phyloP scores from a whole-genome alignment of 2,888 invertebrate genomes.

The Altica lythri region DNA sequence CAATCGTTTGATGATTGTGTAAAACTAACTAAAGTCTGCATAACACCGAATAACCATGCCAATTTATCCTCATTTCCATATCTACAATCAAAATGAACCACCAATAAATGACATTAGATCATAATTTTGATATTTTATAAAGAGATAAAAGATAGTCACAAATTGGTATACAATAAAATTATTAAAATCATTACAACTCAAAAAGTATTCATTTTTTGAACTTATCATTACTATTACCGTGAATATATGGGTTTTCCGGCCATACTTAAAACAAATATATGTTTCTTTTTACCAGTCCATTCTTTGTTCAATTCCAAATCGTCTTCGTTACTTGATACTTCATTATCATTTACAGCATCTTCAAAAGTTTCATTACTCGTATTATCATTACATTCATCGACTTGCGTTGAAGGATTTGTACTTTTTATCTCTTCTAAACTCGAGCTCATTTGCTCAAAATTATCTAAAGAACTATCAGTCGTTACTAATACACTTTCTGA shows the following conservation, averaged over 20 bases:
- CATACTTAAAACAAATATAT: conserved; percentile 92
- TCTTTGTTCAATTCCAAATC: conserved; percentile 68
- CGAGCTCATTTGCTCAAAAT: conserved; percentile 69
- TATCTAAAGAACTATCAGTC: conserved; percentile 72
- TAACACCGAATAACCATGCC: conserved; percentile 91
- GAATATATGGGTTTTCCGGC: conserved; percentile 98
- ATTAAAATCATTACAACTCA: not conserved
- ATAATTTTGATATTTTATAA: no score
- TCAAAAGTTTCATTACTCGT: conserved; percentile 44
- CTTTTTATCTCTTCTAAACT: conserved; percentile 66
- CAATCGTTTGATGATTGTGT: conserved; percentile 84
- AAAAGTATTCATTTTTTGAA: no score
- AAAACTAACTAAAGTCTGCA: conserved; percentile 91
- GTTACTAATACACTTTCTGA: conserved; percentile 72
- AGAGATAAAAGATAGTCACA: not conserved
- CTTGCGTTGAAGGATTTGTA: conserved; percentile 54
- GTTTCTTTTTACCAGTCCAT: conserved; percentile 83
- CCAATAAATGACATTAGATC: not conserved
- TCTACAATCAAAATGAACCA: conserved; percentile 57
- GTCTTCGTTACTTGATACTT: conserved; percentile 49
- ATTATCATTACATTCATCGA: conserved; percentile 44
- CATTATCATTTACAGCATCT: conserved; percentile 37
- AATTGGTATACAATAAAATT: conserved; percentile 26
- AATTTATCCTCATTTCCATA: conserved; percentile 93
- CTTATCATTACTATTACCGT: no score